Evolutionary conservation across 2,797 vertebrate genomes (phyloP), one percentile per base, ranked within the genome.

Genomic region (Acanthis flammea): DNA sequence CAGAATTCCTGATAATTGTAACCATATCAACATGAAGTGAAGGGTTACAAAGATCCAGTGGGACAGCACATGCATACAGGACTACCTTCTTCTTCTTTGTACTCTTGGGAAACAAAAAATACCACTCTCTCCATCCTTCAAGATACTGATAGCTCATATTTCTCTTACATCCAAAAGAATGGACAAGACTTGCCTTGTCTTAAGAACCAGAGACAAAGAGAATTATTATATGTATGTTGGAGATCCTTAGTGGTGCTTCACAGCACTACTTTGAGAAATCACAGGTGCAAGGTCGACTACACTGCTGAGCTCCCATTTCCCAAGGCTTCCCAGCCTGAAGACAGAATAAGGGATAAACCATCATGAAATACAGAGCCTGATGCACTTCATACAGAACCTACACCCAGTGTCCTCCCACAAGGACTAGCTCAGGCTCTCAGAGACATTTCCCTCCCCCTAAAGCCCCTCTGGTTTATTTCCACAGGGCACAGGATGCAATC

Each of bases 201-300:
- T 21, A 42, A 57, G 39, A 88, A 45, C 5, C 9, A 67, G 7
- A 87, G 44, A 66, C 53, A 88, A 70, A 66, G 37, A 16, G 47
- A 73, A 47, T 61, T 65, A 33, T 78, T 47, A 3, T 28, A 16
- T 9, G 5, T 15, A 39, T 8, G 9, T 15, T 66, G 55, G 35
- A 86, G 25, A 44, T 19, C 70, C 6, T 35, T 11, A 33, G 58
- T 33, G 25, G 58, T 6, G 1, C 61, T 80, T 81, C 76, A 82
- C 60, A 41, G 42, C 89, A 37, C 19, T 18, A 3, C 30, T 54
- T 68, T 44, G 19, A 86, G 68, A 57, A 67, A 76, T 30, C 7
- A 3, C 51, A 57, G 54, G 42, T 75, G 62, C 77, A 81, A 78
- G 45, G 45, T 11, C 0, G 0, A 35, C 61, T 23, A 5, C 8